These are phyloP conservation scores for Pyrgus malvae DNA, from an alignment of 2,888 invertebrate species.

Conservation along the genomic window DNA sequence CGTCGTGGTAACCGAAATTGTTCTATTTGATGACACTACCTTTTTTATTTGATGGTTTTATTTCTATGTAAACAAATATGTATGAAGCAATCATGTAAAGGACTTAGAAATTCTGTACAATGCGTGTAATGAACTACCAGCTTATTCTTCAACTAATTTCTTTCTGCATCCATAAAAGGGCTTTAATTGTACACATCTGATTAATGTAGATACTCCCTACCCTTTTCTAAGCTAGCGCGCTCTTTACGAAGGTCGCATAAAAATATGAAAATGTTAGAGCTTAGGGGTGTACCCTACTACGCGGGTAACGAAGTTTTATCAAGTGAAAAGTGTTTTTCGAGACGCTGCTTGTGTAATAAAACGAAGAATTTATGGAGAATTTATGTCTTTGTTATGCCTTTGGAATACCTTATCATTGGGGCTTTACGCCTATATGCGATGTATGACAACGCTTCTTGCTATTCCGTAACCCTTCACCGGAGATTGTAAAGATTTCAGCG, in stretches of 20 bases:
- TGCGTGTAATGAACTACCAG: no score
- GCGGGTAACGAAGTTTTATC: constrained; percentile 55
- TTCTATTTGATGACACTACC: no score
- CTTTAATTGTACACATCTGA: not conserved
- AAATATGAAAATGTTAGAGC: constrained; percentile 23
- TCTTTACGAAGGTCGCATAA: constrained; percentile 20
- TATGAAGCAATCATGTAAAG: no score
- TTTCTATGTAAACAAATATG: no score
- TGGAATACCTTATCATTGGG: constrained; percentile 41
- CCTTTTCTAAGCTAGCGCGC: not conserved
- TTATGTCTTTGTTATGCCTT: constrained; percentile 51
- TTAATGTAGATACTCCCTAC: not conserved
- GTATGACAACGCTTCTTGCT: constrained; percentile 4
- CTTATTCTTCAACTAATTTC: no score
- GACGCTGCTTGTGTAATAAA: constrained; percentile 50
- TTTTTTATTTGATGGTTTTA: no score
- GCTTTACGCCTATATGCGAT: constrained; percentile 30
- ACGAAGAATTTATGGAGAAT: constrained; percentile 50
- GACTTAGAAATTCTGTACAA: no score
- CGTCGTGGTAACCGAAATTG: no score
- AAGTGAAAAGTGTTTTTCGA: constrained; percentile 52
- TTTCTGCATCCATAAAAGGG: no score
- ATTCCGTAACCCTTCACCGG: not conserved
- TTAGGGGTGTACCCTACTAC: constrained; percentile 22
- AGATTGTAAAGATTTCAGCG: not conserved